Evolutionary conservation across 2,888 invertebrate genomes (phyloP).

Genomic region (Herminia tarsipennalis): DNA sequence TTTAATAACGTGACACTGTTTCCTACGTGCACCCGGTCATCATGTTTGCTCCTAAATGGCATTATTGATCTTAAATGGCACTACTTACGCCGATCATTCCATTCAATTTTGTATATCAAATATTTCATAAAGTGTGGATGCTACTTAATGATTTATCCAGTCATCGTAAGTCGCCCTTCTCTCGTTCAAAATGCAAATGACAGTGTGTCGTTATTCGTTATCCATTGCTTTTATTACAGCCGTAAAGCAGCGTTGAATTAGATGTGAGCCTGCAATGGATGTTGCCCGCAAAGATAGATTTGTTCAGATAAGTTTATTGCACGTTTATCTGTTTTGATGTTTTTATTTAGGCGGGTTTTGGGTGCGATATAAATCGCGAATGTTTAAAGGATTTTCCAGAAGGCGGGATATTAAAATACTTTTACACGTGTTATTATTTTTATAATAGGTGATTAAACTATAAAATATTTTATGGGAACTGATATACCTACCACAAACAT

Average conservation of each 20-base stretch:
- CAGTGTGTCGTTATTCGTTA: conserved; percentile 51
- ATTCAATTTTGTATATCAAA: neutral
- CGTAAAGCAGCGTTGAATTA: conserved; percentile 57
- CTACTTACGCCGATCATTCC: too few relatives aligned
- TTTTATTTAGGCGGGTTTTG: conserved; percentile 27
- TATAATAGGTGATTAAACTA: too few relatives aligned
- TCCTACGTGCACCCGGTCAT: too few relatives aligned
- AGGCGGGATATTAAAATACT: too few relatives aligned
- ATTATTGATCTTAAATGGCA: too few relatives aligned
- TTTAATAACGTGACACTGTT: too few relatives aligned
- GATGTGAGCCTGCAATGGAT: conserved; percentile 46
- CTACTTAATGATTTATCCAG: conserved; percentile 4
- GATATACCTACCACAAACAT: too few relatives aligned
- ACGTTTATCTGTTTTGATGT: conserved; percentile 31
- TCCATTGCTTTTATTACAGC: conserved; percentile 58
- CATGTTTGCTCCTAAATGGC: too few relatives aligned
- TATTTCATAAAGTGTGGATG: neutral
- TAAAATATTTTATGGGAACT: too few relatives aligned
- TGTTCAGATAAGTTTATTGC: conserved; percentile 43
- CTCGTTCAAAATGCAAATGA: conserved; percentile 46
- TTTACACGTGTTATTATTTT: too few relatives aligned
- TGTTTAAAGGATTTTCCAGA: too few relatives aligned
- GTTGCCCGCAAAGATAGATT: conserved; percentile 43
- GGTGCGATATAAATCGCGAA: neutral
- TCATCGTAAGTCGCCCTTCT: conserved; percentile 27